Evolutionary conservation across 2,797 vertebrate genomes (phyloP), one percentile per base, ranked within the genome.

Genomic region (Phataginus tricuspis): DNA sequence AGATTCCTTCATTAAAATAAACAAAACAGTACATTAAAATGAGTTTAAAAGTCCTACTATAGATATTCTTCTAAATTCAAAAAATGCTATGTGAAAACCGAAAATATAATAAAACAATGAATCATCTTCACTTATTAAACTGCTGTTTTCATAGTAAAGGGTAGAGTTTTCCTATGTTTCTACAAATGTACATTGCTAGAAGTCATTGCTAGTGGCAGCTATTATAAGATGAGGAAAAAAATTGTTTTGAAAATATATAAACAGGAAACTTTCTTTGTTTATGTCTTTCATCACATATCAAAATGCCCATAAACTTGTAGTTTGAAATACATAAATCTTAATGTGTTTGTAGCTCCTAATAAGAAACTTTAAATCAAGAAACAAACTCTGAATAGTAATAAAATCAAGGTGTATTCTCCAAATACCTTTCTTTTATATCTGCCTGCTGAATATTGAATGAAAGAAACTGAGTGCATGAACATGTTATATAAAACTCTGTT

Each of bases 1-100:
- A 83, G 27, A 78, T 61, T 77, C 8, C 51, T 94, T 96, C 45
- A 95, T 78, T 79, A 89, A 78, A 95, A 86, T 86, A 93, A 90
- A 84, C 64, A 79, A 45, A 45, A 45, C 45, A 45, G 45, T 45
- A 45, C 45, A 45, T 45, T 45, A 45, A 45, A 45, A 45, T 45
- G 45, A 45, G 2, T 45, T 45, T 11, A 87, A 90, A 34, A 53
- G 12, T 90, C 74, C 29, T 66, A 72, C 12, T 94, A n/a, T 27
- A 85, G 18, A 53, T 14, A 69, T 51, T 90, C 14, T 88, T 85
- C 42, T 66, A 91, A 80, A 80, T 95, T 90, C 0, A 55, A 37
- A 75, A 90, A 93, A 64, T 37, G 51, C 45, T 42, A 75, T 34
- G 45, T 66, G 55, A 49, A 91, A 61, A 42, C 19, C 39, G 61